Evolutionary conservation across 2,797 vertebrate species (phyloP).

Genomic region (Sciaenops ocellatus): DNA sequence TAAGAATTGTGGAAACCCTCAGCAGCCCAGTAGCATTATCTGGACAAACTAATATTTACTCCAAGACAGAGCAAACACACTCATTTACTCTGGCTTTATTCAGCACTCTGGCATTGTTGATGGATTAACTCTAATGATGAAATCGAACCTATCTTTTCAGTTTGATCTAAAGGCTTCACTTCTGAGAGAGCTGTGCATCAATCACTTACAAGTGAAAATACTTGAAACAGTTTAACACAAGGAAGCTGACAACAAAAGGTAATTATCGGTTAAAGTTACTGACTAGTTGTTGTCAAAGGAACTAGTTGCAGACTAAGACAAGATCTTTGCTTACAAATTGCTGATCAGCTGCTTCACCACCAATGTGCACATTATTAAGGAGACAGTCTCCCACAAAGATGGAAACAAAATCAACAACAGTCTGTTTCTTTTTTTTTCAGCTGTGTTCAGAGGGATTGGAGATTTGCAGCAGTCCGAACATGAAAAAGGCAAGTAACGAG

Average conservation of each 20-base stretch:
- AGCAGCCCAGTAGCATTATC: conserved; percentile 77
- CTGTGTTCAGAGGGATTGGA: conserved; percentile 74
- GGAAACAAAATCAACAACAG: conserved; percentile 75
- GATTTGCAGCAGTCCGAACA: conserved; percentile 86
- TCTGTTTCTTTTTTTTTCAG: conserved; percentile 68
- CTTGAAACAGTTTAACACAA: conserved; percentile 17
- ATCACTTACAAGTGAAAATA: conserved; percentile 66
- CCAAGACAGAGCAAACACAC: conserved; percentile 78
- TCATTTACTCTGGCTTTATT: conserved; percentile 77
- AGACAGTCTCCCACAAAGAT: conserved; percentile 65
- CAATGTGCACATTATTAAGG: conserved; percentile 61
- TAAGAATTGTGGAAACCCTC: conserved; percentile 79
- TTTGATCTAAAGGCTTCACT: conserved; percentile 68
- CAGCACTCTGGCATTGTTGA: conserved; percentile 77
- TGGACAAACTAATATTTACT: conserved; percentile 86
- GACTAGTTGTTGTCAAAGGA: conserved; percentile 3
- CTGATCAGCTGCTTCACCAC: conserved; percentile 60
- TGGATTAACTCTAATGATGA: conserved; percentile 79
- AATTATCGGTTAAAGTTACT: conserved; percentile 23
- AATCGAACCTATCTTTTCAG: conserved; percentile 73
- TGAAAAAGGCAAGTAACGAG: conserved; percentile 86
- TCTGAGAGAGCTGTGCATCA: conserved; percentile 56
- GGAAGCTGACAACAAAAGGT: conserved; percentile 1
- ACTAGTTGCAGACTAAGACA: conserved; percentile 7
- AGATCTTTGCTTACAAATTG: conserved; percentile 14